Conservation (phyloP, 1,140 invertebrate genomes). For the Phymorhynchus buccinoides region DNA sequence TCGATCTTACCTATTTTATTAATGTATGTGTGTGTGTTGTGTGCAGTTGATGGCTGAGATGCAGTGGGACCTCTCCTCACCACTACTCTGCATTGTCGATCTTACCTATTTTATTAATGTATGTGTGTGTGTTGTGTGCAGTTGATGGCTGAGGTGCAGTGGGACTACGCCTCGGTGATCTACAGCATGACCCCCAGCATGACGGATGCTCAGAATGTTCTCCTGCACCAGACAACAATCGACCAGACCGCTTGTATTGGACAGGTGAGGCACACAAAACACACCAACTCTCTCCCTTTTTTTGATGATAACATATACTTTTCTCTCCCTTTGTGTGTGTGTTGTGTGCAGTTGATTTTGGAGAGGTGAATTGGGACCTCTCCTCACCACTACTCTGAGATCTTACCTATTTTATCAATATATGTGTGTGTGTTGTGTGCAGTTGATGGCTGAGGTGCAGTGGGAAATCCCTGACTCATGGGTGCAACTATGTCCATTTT, state of each 20-base stretch:
- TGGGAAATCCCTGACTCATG: too few species aligned
- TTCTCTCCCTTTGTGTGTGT: too few species aligned
- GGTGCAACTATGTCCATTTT: too few species aligned
- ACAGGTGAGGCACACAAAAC: constrained; percentile 31
- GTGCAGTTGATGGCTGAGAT: constrained; percentile 79
- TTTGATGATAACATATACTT: too few species aligned
- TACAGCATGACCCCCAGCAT: constrained; percentile 80
- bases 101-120: too few species aligned
- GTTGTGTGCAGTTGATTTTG: constrained; percentile 77
- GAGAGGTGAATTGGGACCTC: constrained; percentile 83
- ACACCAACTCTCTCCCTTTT: neutral
- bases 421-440: constrained; percentile 48
- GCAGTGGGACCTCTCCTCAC: constrained; percentile 86
- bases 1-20: too few species aligned
- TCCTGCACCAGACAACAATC: constrained; percentile 54
- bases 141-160: constrained; percentile 79
- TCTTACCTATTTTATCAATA: too few species aligned
- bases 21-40: too few species aligned
- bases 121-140: constrained; percentile 66
- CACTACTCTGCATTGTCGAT: too few species aligned
- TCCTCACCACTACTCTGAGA: constrained; percentile 76
- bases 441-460: constrained; percentile 79
- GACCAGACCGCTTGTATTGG: constrained; percentile 43
- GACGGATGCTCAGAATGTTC: constrained; percentile 72
- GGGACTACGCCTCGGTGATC: constrained; percentile 85